Percentiles rank a stretch among this genome's conserved stretches.
These are phyloP conservation scores for Rhinatrema bivittatum DNA, from an alignment of 2,797 vertebrate genomes.

Conservation along the genomic window DNA sequence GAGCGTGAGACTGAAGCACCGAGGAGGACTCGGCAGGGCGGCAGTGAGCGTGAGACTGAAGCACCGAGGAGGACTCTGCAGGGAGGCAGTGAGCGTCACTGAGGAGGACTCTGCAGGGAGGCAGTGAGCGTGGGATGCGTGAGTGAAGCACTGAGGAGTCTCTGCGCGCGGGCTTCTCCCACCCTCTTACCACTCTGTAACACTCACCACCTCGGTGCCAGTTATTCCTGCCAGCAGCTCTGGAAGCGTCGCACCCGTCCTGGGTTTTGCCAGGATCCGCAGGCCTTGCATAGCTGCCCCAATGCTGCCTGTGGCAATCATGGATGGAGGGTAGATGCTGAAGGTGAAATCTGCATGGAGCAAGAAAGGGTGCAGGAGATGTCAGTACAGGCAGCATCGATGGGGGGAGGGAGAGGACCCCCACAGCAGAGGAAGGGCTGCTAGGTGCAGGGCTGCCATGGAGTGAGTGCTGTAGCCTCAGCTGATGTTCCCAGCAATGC, in stretches of 20 bases:
- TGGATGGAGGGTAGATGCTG: constrained; percentile 62
- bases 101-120: no score
- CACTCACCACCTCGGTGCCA: constrained; percentile 65
- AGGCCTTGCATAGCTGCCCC: constrained; percentile 58
- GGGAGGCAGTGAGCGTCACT: no score
- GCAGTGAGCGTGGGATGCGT: no score
- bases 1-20: no score
- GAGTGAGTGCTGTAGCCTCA: no score
- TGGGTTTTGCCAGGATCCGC: constrained; percentile 7
- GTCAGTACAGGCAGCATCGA: background rate
- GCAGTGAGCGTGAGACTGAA: no score
- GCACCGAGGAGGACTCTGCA: no score
- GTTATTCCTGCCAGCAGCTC: constrained; percentile 60
- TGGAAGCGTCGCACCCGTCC: constrained; percentile 39
- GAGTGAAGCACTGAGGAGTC: background rate
- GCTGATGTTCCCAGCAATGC: no score
- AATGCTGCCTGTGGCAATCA: constrained; percentile 63
- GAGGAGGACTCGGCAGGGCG: no score
- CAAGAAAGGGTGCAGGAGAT: background rate
- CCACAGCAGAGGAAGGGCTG: no score
- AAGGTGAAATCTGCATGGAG: constrained; percentile 60
- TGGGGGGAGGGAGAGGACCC: no score
- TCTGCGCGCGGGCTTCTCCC: background rate
- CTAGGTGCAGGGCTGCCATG: no score
- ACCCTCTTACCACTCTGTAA: fast-evolving